phyloP scores from a whole-genome alignment of 2,888 invertebrate species.

The Cheilosia grossa region DNA sequence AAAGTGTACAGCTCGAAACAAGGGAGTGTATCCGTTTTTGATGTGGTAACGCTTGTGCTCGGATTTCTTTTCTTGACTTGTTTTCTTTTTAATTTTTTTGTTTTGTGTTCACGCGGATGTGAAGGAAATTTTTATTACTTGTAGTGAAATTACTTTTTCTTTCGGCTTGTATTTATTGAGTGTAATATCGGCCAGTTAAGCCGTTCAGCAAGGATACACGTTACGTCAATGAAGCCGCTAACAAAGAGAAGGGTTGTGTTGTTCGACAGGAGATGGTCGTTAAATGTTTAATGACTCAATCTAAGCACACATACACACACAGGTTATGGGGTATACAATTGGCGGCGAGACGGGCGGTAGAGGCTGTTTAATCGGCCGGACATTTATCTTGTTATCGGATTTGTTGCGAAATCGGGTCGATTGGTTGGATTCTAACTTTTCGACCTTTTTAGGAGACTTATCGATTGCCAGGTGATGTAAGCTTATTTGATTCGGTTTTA shows the following conservation, averaged over 20 bases:
- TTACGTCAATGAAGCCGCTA: constrained; percentile 22
- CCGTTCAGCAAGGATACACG: constrained; percentile 19
- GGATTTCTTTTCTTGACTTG: constrained; percentile 31
- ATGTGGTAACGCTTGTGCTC: constrained; percentile 41
- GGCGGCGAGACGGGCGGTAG: constrained; percentile 1
- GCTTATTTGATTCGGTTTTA: neutral
- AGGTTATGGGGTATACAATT: constrained; percentile 26
- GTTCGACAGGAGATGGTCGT: constrained; percentile 38
- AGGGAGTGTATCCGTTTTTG: constrained; percentile 47
- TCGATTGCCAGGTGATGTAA: constrained; percentile 27
- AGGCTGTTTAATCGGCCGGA: constrained; percentile 32
- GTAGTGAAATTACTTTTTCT: constrained; percentile 62
- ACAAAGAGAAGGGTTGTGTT: constrained; percentile 56
- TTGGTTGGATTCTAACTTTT: constrained; percentile 36
- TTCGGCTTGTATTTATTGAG: constrained; percentile 59
- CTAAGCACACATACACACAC: constrained; percentile 31
- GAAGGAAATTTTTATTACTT: constrained; percentile 67
- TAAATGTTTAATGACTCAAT: constrained; percentile 71
- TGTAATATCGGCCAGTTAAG: constrained; percentile 56
- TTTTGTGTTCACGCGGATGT: neutral
- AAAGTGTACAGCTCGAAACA: constrained; percentile 35
- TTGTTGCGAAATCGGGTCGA: constrained; percentile 54
- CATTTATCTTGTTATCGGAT: constrained; percentile 68
- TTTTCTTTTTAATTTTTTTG: constrained; percentile 1
- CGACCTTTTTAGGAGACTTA: constrained; percentile 27